A percentile compares a stretch with the other conserved stretches of the same genome.
Conservation (phyloP, 2,113 vertebrate species). For the Lepisosteus osseus region DNA sequence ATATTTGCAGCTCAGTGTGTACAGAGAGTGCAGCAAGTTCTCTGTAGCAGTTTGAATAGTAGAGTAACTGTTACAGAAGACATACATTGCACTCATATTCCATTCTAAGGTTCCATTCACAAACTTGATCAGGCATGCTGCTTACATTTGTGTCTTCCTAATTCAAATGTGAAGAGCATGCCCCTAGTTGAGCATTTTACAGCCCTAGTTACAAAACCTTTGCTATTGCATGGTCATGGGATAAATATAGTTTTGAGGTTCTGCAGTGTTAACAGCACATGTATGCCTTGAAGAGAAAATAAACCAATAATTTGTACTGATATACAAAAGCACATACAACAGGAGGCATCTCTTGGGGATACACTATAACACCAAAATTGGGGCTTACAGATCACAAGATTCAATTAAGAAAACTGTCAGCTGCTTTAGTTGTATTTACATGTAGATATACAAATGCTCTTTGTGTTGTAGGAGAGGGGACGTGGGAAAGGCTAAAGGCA, state of each 20-base stretch:
- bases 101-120: constrained; percentile 4
- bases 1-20: background rate
- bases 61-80: constrained; percentile 21
- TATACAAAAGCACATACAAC: too few species aligned
- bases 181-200: background rate
- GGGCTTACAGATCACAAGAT: too few species aligned
- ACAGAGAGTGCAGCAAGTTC: constrained; percentile 24
- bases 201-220: background rate
- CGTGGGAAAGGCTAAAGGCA: too few species aligned
- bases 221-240: background rate
- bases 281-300: background rate
- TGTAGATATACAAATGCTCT: too few species aligned
- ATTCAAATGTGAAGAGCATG: background rate
- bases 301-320: too few species aligned
- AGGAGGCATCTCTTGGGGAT: too few species aligned
- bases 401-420: too few species aligned
- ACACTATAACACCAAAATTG: too few species aligned
- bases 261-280: background rate
- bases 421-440: too few species aligned
- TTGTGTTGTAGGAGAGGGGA: too few species aligned
- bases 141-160: background rate
- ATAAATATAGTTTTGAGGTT: background rate
- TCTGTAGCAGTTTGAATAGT: constrained; percentile 25
- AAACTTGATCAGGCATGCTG: constrained; percentile 18
- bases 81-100: constrained; percentile 9